These are phyloP conservation scores for Acipenser transmontanus DNA, from an alignment of 2,797 vertebrate genomes.

Conservation along the genomic window DNA sequence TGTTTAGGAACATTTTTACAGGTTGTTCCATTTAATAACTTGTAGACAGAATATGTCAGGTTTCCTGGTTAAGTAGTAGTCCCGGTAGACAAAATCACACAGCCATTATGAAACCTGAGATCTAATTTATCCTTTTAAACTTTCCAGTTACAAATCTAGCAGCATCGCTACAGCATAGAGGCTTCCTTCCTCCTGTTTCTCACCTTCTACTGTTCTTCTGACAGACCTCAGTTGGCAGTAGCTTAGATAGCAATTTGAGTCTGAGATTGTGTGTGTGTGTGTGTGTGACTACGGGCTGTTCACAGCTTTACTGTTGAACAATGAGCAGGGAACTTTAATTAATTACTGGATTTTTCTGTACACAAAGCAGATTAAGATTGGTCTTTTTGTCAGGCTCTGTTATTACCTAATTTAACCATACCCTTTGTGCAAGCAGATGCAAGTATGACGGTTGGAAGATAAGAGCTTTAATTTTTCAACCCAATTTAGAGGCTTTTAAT, in stretches of 20 bases:
- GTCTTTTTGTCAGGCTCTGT: background rate
- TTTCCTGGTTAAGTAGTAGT: no score
- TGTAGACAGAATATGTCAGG: no score
- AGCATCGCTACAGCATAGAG: no score
- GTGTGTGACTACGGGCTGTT: background rate
- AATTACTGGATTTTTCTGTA: background rate
- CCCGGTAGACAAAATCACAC: no score
- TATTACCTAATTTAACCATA: slow-evolving; percentile 1
- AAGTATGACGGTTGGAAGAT: background rate
- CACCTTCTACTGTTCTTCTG: no score
- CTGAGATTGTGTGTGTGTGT: slow-evolving; percentile 4
- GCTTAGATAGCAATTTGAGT: background rate
- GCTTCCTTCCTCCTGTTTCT: no score
- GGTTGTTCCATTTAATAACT: no score
- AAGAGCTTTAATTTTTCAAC: slow-evolving; percentile 2
- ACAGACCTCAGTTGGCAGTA: background rate
- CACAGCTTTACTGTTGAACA: slow-evolving; percentile 1
- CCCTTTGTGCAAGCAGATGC: slow-evolving; percentile 1
- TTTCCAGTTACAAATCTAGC: no score
- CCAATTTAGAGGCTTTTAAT: background rate
- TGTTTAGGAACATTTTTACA: no score
- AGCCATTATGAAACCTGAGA: no score
- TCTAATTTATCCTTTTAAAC: no score
- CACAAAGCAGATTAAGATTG: background rate
- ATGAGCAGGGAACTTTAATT: background rate